Base-by-base conservation (phyloP, 2,888 invertebrate species). In the Lottia scabra region DNA sequence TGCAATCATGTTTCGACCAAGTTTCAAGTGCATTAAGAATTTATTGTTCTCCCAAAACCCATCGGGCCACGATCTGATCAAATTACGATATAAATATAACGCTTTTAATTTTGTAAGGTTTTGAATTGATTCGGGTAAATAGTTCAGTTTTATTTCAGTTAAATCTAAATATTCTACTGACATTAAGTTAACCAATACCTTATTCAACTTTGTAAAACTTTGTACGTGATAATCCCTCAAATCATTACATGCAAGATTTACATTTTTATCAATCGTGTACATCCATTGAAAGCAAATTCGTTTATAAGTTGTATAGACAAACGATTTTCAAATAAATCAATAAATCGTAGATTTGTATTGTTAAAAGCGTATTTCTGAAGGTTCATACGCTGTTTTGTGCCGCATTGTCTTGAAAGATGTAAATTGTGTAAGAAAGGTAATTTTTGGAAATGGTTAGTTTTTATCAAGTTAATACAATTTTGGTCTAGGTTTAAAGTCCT, bases 301-400 rank as follows among this genome's bases (percentile, higher is more conserved):
- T 68, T 0, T 16, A 68, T 23, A 38, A 19, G 27, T 13, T n/a
- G 19, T 12, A 3, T 2, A 27, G 38, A n/a, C 10, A 68, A n/a
- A 4, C 6, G 2, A 56, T 30, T 68, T 2, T 38, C 56, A 13
- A 38, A 19, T 27, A 68, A 15, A 8, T 5, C 16, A 15, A 68
- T 6, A 13, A 8, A 19, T 12, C 1, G 1, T 3, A 68, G 8
- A 1, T 68, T 48, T 2, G 30, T 62, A 27, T 68, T 68, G 38
- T 68, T 68, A 56, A 68, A 68, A 3, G 68, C 68, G 38, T 8
- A 30, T 30, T 38, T 19, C 23, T 62, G 27, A n/a, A 68, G 62
- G 12, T 4, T 13, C 19, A 56, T 23, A 10, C 19, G 23, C 4
- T n/a, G 6, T n/a, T 23, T 13, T 38, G 38, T 19, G 27, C 44